Percentiles rank a stretch among this genome's conserved stretches.
These are phyloP conservation scores for Tinea trinotella DNA, from an alignment of 2,888 invertebrate species.

Conservation along the genomic window DNA sequence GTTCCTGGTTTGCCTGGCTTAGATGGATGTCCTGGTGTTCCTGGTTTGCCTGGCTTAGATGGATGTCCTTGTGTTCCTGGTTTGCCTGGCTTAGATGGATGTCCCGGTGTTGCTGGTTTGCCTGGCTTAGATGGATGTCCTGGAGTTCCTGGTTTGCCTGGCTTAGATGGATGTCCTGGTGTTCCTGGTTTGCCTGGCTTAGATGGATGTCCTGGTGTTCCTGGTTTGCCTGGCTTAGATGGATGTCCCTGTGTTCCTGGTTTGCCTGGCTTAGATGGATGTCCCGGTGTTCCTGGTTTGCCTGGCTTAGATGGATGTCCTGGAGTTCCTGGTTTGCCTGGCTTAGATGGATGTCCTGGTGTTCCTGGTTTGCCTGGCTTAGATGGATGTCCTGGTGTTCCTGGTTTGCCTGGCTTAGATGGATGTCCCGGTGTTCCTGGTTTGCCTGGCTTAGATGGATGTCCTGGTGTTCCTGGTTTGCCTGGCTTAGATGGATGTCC, in stretches of 20 bases:
- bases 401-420: constrained; percentile 21
- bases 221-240: background rate
- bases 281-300: constrained; percentile 21
- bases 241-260: constrained; percentile 2
- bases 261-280: constrained; percentile 19
- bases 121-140: constrained; percentile 20
- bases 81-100: background rate
- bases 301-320: constrained; percentile 19
- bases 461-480: background rate
- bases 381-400: constrained; percentile 21
- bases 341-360: constrained; percentile 2
- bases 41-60: constrained; percentile 21
- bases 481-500: constrained; percentile 20
- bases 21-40: constrained; percentile 21
- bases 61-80: background rate
- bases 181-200: too few relatives aligned
- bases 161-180: constrained; percentile 12
- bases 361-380: constrained; percentile 18
- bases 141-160: constrained; percentile 22
- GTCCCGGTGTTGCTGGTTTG: background rate
- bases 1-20: constrained; percentile 18
- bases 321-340: constrained; percentile 1
- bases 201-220: background rate
- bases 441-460: background rate
- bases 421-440: background rate